These are phyloP conservation scores for Peromyscus polionotus DNA, from an alignment of 2,113 vertebrate genomes.

Conservation along the genomic window DNA sequence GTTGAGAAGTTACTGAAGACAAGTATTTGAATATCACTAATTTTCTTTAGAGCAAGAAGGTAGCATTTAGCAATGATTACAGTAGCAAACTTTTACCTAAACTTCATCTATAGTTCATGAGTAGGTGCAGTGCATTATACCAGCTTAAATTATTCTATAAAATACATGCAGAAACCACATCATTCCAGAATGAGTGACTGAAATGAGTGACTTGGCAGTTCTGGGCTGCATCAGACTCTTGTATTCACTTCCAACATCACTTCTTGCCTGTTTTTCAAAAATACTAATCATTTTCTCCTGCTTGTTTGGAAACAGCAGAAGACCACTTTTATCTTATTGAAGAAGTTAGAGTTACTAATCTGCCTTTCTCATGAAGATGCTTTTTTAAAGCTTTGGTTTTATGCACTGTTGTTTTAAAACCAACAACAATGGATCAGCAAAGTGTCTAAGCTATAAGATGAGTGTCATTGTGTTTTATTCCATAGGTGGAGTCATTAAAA, in stretches of 20 bases:
- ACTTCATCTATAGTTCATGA: constrained; percentile 67
- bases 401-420: neutral
- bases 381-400: neutral
- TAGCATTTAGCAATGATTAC: constrained; percentile 74
- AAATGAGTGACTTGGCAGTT: constrained; percentile 48
- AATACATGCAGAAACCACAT: constrained; percentile 58
- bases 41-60: constrained; percentile 68
- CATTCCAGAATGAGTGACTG: neutral
- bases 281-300: constrained; percentile 62
- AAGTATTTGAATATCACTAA: constrained; percentile 83
- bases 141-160: constrained; percentile 79
- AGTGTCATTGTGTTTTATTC: neutral
- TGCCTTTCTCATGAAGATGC: constrained; percentile 44
- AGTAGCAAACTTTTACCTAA: constrained; percentile 77
- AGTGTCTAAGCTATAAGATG: neutral
- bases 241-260: constrained; percentile 50
- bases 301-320: constrained; percentile 36
- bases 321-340: neutral
- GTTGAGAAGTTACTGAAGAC: constrained; percentile 75
- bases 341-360: constrained; percentile 54
- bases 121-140: constrained; percentile 66
- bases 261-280: constrained; percentile 49
- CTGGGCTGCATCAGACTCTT: constrained; percentile 35
- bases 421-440: neutral
- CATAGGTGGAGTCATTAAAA: constrained; percentile 17